A percentile compares a stretch with the other conserved stretches of the same genome.
Evolutionary conservation across 2,113 vertebrate species (phyloP).

Genomic region (Pseudopipra pipra): DNA sequence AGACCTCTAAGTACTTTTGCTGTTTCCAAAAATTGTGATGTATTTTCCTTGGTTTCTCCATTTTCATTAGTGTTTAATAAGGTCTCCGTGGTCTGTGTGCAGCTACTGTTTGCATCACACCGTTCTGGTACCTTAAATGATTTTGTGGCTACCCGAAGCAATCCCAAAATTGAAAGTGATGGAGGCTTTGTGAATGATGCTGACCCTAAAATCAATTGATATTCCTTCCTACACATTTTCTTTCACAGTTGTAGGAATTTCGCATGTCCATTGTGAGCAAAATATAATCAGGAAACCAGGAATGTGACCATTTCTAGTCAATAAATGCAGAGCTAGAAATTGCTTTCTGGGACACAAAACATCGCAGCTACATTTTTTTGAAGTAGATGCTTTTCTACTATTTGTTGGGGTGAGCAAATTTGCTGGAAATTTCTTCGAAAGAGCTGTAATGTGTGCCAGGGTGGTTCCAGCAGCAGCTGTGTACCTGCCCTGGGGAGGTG

Average conservation of each 20-base stretch:
- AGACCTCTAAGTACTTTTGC: neutral
- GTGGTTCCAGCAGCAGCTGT: rapidly evolving
- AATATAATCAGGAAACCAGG: neutral
- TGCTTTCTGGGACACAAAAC: neutral
- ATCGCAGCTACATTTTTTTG: neutral
- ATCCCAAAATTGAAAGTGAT: neutral
- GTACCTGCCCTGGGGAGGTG: neutral
- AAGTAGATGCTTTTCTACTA: neutral
- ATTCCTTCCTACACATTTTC: neutral
- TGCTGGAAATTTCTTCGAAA: neutral
- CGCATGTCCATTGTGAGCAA: neutral
- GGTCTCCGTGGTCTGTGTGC: neutral
- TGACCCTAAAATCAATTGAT: neutral
- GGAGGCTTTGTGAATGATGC: neutral
- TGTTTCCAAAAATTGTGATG: neutral
- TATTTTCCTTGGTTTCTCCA: neutral
- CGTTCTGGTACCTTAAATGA: neutral
- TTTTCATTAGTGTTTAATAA: neutral
- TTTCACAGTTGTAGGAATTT: neutral
- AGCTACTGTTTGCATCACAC: neutral
- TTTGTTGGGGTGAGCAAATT: neutral
- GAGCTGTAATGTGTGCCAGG: neutral
- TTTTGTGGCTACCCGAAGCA: neutral
- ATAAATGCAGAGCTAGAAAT: neutral
- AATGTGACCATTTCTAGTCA: neutral